phyloP scores from a whole-genome alignment of 2,113 vertebrate species.

The Osmerus mordax region DNA sequence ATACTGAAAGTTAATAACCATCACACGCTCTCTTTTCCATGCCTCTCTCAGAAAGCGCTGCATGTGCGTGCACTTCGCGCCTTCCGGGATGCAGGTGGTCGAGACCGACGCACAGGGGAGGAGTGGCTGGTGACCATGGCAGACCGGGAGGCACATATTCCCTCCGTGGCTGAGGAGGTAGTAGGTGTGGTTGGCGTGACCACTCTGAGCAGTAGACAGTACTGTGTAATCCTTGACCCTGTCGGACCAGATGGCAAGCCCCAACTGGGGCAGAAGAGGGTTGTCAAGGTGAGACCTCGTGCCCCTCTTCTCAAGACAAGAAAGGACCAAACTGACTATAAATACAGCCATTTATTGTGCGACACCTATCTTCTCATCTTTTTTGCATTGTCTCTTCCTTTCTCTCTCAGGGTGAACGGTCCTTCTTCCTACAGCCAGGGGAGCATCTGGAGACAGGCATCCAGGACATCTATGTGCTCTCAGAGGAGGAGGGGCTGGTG shows the following conservation, averaged over 20 bases:
- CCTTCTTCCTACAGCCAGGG: constrained; percentile 85
- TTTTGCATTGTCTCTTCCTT: not conserved
- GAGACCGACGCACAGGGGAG: constrained; percentile 78
- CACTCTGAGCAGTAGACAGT: constrained; percentile 79
- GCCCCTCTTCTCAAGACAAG: not conserved
- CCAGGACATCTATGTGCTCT: constrained; percentile 83
- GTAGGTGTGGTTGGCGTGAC: constrained; percentile 81
- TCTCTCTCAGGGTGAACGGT: constrained; percentile 79
- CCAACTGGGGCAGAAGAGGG: constrained; percentile 84
- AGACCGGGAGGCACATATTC: constrained; percentile 83
- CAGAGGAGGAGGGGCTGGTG: constrained; percentile 85
- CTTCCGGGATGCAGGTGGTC: constrained; percentile 72
- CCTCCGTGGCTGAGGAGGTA: constrained; percentile 83
- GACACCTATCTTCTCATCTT: not conserved
- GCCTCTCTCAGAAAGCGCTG: constrained; percentile 76
- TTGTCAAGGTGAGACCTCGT: constrained; percentile 78
- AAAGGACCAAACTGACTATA: not conserved
- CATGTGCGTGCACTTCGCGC: constrained; percentile 81
- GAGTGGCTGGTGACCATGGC: constrained; percentile 86
- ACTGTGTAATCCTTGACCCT: constrained; percentile 85
- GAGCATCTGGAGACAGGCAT: constrained; percentile 80
- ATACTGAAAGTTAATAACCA: too few species aligned
- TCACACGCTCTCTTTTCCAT: not conserved
- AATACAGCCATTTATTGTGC: not conserved
- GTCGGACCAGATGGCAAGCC: constrained; percentile 79